Evolutionary conservation across 2,888 invertebrate species (phyloP).

Genomic region (Callosobruchus maculatus): DNA sequence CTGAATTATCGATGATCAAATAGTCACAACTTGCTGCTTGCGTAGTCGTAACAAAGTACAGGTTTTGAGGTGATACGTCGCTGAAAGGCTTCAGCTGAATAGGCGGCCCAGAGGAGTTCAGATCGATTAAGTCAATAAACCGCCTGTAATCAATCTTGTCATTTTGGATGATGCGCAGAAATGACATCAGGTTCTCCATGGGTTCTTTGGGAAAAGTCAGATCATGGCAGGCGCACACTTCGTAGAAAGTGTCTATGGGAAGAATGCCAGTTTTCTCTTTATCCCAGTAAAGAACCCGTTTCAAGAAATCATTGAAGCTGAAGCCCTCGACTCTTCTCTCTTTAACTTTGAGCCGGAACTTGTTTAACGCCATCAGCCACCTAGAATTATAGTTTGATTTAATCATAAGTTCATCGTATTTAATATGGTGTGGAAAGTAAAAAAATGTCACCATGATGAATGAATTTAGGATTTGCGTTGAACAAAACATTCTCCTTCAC

Average conservation of each 20-base stretch:
- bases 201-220: slow-evolving; percentile 51
- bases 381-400: not conserved
- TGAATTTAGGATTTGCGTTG: too few relatives aligned
- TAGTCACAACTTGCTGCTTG: slow-evolving; percentile 38
- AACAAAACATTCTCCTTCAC: too few relatives aligned
- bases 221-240: slow-evolving; percentile 47
- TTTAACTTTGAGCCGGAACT: slow-evolving; percentile 18
- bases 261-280: slow-evolving; percentile 50
- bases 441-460: too few relatives aligned
- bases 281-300: slow-evolving; percentile 36
- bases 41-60: slow-evolving; percentile 37
- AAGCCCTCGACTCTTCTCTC: slow-evolving; percentile 24
- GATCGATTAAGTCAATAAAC: slow-evolving; percentile 52
- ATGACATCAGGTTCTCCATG: slow-evolving; percentile 51
- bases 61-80: not conserved
- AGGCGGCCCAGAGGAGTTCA: not conserved
- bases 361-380: slow-evolving; percentile 15
- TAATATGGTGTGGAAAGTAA: too few relatives aligned
- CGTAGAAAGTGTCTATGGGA: slow-evolving; percentile 48
- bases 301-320: slow-evolving; percentile 31
- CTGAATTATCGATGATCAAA: slow-evolving; percentile 37
- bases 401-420: too few relatives aligned
- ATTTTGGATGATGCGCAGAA: slow-evolving; percentile 52
- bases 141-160: slow-evolving; percentile 51
- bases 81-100: slow-evolving; percentile 7